These are phyloP conservation scores for Oreocharis arfaki DNA, from an alignment of 2,113 vertebrate species.

Conservation along the genomic window DNA sequence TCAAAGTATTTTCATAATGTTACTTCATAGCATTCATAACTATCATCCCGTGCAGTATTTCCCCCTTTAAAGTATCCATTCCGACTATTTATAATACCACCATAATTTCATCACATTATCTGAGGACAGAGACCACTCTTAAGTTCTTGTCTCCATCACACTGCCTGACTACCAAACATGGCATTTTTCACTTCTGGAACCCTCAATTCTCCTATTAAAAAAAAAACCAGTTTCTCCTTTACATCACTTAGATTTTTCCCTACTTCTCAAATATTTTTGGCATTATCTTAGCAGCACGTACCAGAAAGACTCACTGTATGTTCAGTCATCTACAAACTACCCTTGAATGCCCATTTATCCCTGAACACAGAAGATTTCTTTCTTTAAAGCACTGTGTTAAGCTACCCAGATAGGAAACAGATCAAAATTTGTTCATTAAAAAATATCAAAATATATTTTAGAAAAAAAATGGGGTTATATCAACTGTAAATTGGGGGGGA, in stretches of 20 bases:
- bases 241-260: background rate
- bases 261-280: background rate
- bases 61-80: background rate
- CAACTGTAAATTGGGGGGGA: constrained; percentile 61
- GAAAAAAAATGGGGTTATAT: background rate
- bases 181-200: background rate
- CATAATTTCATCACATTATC: background rate
- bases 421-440: background rate
- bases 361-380: background rate
- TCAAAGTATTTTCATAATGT: background rate
- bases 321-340: background rate
- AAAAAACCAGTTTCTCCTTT: background rate
- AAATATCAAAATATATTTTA: background rate
- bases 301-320: background rate
- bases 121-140: background rate
- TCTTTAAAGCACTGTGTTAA: background rate
- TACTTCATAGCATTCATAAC: background rate
- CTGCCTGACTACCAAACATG: background rate
- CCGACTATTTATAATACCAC: background rate
- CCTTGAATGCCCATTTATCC: background rate
- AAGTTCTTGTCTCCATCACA: background rate
- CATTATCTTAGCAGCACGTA: background rate
- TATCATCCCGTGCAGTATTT: background rate
- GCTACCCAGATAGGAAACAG: background rate
- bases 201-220: background rate